These are phyloP conservation scores for Podotricha telesiphe DNA, from an alignment of 2,888 invertebrate species.

Conservation along the genomic window DNA sequence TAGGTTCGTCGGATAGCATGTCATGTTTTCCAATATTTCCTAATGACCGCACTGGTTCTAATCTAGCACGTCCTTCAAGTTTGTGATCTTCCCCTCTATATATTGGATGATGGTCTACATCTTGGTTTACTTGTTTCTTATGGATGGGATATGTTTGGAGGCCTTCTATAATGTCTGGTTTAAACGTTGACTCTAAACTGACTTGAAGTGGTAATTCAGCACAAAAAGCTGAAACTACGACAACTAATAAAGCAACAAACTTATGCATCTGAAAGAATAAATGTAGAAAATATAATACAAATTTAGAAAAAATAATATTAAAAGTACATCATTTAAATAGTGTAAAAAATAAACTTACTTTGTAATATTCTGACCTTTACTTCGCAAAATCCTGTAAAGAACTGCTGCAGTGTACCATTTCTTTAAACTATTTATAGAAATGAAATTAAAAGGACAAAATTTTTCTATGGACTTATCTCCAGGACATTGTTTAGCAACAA, in stretches of 20 bases:
- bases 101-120: constrained; percentile 60
- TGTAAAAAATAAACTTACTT: constrained; percentile 54
- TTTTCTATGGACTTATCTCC: constrained; percentile 56
- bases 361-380: constrained; percentile 45
- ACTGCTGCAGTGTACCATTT: constrained; percentile 53
- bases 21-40: constrained; percentile 67
- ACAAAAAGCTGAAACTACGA: constrained; percentile 53
- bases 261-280: constrained; percentile 66
- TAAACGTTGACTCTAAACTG: constrained; percentile 52
- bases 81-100: constrained; percentile 60
- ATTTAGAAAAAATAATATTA: neutral
- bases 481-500: constrained; percentile 67
- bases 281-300: neutral
- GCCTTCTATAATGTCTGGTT: constrained; percentile 57
- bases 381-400: constrained; percentile 40
- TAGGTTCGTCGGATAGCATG: constrained; percentile 71
- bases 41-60: constrained; percentile 62
- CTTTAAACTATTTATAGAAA: constrained; percentile 62
- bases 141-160: constrained; percentile 54
- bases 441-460: constrained; percentile 43
- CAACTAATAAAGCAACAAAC: constrained; percentile 49
- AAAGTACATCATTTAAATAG: constrained; percentile 1
- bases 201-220: constrained; percentile 62
- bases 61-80: constrained; percentile 61
- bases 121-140: constrained; percentile 56